Evolutionary conservation across 2,888 invertebrate species (phyloP).

Genomic region (Eilema caniola): DNA sequence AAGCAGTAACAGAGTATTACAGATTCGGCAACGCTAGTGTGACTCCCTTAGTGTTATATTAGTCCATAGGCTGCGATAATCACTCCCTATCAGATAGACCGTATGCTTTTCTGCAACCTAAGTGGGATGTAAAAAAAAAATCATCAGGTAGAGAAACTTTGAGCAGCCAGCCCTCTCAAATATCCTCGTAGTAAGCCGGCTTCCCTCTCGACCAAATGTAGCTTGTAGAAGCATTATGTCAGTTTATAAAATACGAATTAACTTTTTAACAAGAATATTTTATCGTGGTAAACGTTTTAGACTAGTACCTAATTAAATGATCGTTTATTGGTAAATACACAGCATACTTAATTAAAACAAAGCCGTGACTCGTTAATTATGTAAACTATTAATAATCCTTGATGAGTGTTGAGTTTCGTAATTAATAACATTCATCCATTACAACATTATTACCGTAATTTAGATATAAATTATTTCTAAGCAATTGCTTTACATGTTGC

Average conservation of each 20-base stretch:
- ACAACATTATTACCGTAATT: constrained; percentile 8
- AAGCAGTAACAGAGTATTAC: no score
- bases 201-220: neutral
- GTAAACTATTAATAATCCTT: constrained; percentile 27
- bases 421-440: constrained; percentile 26
- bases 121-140: no score
- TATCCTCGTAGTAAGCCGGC: neutral
- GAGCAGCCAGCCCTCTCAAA: neutral
- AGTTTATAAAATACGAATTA: neutral
- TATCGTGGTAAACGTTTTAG: neutral
- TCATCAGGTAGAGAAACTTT: neutral
- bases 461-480: constrained; percentile 13
- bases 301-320: neutral
- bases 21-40: no score
- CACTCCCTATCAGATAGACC: no score
- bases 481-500: constrained; percentile 4
- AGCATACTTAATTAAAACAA: constrained; percentile 23
- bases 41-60: no score
- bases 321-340: constrained; percentile 9
- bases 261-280: constrained; percentile 2
- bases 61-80: no score
- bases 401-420: constrained; percentile 19
- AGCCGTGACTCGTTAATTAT: constrained; percentile 13
- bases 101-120: no score
- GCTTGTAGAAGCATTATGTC: neutral